Evolutionary conservation across 2,113 vertebrate species (phyloP), one percentile per base, ranked within the genome.

Genomic region (Heterotis niloticus): DNA sequence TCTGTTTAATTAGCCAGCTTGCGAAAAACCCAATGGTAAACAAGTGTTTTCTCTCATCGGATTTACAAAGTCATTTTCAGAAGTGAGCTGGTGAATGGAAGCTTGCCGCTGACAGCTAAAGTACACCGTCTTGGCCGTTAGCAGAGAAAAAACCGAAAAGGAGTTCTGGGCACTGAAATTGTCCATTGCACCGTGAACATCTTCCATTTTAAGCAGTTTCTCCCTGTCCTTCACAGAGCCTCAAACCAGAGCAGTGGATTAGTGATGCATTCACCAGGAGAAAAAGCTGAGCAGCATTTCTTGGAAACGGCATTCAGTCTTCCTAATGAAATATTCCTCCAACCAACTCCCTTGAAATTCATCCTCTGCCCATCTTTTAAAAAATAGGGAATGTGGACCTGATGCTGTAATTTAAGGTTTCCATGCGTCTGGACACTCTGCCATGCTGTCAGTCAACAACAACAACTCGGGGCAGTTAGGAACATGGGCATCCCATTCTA

Each of bases 161-260:
- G 26, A 34, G 17, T 24, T 34, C 57, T 75, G n/a, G 28, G 57
- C 17, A 11, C 57, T 18, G 60, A 75, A 62, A 75, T 44, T 10
- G 26, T 34, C 56, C 26, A 34, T 20, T 75, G 26, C 5, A 9
- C 9, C 16, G 26, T 75, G 73, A 75, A 28, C 13, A 60, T 28
- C 17, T 26, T 74, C 71, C 56, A 18, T 75, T 59, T 62, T 34
- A 60, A 60, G 14, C 71, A 56, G 71, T 18, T 59, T 66, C 26
- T 56, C 51, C 0, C 54, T 54, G 20, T 10, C 11, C 73, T 75
- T 28, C 28, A 18, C 56, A 11, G 24, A 12, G 57, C 56, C 18
- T 62, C 17, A 26, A 62, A 62, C 59, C 73, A 64, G 18, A 75
- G 73, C 57, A 62, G 57, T 28, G n/a, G 20, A 72, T 75, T 75